Evolutionary conservation across 2,888 invertebrate species (phyloP), one percentile per base, ranked within the genome.

Genomic region (Xanthorhoe designata): DNA sequence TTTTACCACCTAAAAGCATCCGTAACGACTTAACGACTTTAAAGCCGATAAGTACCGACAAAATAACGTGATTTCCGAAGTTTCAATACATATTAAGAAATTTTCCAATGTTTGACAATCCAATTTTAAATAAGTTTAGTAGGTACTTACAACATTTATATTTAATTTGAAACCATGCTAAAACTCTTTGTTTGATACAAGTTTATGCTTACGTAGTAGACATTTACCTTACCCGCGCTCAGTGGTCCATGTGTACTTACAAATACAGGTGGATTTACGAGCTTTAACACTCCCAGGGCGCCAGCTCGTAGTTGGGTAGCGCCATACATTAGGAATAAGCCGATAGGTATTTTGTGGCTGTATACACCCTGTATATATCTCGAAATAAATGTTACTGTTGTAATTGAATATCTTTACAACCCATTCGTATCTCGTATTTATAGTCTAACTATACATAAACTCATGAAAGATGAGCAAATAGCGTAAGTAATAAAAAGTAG

Each of bases 191-290:
- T 38, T 38, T 10, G 8, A 38, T 9, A 38, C 35, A 38, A 38
- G 13, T 13, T 42, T 42, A 13, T 63, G 52, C 61, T 64, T 66
- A n/a, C n/a, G n/a, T 58, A 66, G 42, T 65, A 52, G 61, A 63
- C 59, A 62, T 66, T 61, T 64, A 61, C 66, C 54, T 24, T 53
- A 50, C 56, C 67, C 61, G 55, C 35, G 35, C 74, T 71, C 75
- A 19, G 62, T 67, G 75, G 74, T 69, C 70, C 64, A 71, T 70
- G 70, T 72, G 72, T 77, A 75, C 75, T 77, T 78, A 79, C 81
- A 78, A 80, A 77, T 74, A 75, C 78, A 49, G 72, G 76, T 77
- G 77, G 76, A 82, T 84, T 84, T 84, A 82, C 76, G 78, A 78
- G 76, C 71, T 65, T 68, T 69, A 66, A 56, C 68, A 69, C 84